These are phyloP conservation scores for Drosophila multiciliata DNA, from an alignment of 2,888 invertebrate genomes.

Conservation along the genomic window DNA sequence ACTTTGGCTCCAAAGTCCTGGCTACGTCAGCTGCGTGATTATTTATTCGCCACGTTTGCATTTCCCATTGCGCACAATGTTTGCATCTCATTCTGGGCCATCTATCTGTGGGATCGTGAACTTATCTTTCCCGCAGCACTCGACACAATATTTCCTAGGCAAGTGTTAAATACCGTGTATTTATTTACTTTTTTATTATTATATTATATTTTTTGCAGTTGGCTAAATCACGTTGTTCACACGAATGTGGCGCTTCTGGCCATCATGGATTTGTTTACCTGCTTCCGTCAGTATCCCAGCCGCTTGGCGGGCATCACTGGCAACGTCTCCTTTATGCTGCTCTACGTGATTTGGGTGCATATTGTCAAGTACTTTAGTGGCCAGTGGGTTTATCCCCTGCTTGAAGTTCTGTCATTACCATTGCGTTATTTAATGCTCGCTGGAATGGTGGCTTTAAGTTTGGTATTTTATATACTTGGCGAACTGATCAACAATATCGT, in stretches of 20 bases:
- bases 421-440: slow-evolving; percentile 90
- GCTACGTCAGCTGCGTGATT: slow-evolving; percentile 88
- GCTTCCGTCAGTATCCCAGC: slow-evolving; percentile 91
- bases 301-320: slow-evolving; percentile 88
- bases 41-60: slow-evolving; percentile 88
- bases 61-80: slow-evolving; percentile 94
- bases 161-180: slow-evolving; percentile 25
- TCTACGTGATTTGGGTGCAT: slow-evolving; percentile 92
- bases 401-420: slow-evolving; percentile 90
- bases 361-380: slow-evolving; percentile 90
- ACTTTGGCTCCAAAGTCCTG: slow-evolving; percentile 86
- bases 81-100: slow-evolving; percentile 92
- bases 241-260: slow-evolving; percentile 92
- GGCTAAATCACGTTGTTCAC: slow-evolving; percentile 97
- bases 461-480: slow-evolving; percentile 89
- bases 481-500: slow-evolving; percentile 89
- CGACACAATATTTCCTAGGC: slow-evolving; percentile 91
- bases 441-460: slow-evolving; percentile 87
- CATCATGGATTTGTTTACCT: slow-evolving; percentile 89
- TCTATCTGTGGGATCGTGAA: slow-evolving; percentile 94
- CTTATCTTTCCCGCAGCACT: slow-evolving; percentile 93
- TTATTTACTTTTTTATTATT: background rate
- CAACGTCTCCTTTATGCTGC: slow-evolving; percentile 88
- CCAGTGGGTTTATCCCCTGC: slow-evolving; percentile 95
- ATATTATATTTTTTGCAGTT: slow-evolving; percentile 82